Conservation (phyloP, 2,797 vertebrate species). For the Tenualosa thibaudeaui region DNA sequence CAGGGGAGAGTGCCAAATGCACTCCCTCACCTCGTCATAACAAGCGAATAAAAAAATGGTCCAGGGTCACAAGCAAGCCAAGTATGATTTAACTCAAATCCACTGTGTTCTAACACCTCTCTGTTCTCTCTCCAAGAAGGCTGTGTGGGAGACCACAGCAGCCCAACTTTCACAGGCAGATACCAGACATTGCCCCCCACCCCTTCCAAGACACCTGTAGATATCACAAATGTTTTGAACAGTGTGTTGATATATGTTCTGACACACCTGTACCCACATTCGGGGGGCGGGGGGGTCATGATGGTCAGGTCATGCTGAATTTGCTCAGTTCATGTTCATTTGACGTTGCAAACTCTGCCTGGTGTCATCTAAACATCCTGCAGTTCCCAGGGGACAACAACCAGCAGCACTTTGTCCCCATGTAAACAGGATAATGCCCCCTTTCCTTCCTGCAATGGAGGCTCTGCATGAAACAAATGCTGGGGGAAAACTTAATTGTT, state of each 20-base stretch:
- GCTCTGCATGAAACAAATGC: constrained; percentile 19
- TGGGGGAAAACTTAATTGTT: constrained; percentile 38
- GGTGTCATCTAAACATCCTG: constrained; percentile 42
- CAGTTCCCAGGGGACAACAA: constrained; percentile 35
- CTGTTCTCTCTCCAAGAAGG: background rate
- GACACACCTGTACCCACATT: background rate
- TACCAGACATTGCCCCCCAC: background rate
- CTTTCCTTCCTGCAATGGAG: constrained; percentile 42
- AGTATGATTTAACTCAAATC: constrained; percentile 25
- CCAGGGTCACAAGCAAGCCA: constrained; percentile 19
- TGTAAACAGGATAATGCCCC: constrained; percentile 51
- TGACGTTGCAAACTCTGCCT: constrained; percentile 25
- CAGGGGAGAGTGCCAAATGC: constrained; percentile 49
- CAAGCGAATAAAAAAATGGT: constrained; percentile 36
- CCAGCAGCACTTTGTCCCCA: constrained; percentile 27
- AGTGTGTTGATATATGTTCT: background rate
- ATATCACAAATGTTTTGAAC: background rate
- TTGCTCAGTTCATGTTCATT: constrained; percentile 25
- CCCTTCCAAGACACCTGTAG: constrained; percentile 2
- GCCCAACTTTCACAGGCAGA: background rate
- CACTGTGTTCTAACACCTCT: constrained; percentile 5
- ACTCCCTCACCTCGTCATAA: constrained; percentile 49
- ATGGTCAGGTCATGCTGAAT: background rate
- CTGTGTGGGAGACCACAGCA: background rate
- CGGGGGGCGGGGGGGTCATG: background rate